Conservation (phyloP, 2,888 invertebrate species). For the Molorchus minor region DNA sequence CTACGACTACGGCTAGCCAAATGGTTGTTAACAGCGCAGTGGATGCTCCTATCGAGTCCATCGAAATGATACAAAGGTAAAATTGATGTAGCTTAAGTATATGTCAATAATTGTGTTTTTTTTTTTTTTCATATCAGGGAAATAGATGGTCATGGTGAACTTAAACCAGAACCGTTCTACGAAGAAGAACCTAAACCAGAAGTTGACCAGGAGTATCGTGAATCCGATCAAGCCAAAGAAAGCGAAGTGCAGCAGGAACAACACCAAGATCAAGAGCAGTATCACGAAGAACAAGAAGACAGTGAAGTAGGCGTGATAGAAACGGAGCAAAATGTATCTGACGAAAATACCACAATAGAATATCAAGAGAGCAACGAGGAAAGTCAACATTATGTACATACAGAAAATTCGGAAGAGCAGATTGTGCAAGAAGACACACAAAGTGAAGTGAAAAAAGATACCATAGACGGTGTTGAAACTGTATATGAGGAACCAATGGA, state of each 20-base stretch:
- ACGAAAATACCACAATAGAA: constrained; percentile 5
- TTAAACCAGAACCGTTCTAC: constrained; percentile 51
- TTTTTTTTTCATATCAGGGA: constrained; percentile 27
- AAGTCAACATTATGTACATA: no score
- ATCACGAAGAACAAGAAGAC: neutral
- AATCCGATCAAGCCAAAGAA: constrained; percentile 15
- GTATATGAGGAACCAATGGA: constrained; percentile 47
- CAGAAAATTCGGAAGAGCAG: no score
- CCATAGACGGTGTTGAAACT: constrained; percentile 22
- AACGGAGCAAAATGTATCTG: constrained; percentile 12
- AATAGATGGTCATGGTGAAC: constrained; percentile 47
- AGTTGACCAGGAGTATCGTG: constrained; percentile 8
- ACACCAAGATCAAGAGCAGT: constrained; percentile 3
- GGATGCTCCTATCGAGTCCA: constrained; percentile 58
- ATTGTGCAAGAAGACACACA: constrained; percentile 8
- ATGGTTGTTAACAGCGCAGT: constrained; percentile 47
- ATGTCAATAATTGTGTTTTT: no score
- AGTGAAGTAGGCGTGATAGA: neutral
- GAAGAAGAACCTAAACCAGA: constrained; percentile 47
- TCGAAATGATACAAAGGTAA: constrained; percentile 62
- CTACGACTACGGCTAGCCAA: constrained; percentile 45
- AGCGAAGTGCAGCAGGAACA: constrained; percentile 10
- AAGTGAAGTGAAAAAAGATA: constrained; percentile 21
- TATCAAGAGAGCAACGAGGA: neutral
- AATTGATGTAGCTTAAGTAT: constrained; percentile 39